Conservation (phyloP, 2,797 vertebrate species). For the Catamblyrhynchus diadema region DNA sequence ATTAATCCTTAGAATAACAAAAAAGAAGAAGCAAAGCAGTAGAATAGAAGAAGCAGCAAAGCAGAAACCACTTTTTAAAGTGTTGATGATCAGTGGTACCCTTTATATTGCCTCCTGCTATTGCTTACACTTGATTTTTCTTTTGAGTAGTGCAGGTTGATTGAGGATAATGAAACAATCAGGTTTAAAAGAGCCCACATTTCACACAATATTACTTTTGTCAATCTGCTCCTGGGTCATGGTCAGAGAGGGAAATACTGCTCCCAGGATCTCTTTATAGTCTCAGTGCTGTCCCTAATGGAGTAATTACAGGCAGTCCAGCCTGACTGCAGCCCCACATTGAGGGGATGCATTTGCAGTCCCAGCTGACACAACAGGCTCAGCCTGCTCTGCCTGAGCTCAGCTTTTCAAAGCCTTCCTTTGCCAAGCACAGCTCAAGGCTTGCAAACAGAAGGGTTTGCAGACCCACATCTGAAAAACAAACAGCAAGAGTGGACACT, state of each 20-base stretch:
- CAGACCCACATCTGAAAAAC: background rate
- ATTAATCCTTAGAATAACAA: background rate
- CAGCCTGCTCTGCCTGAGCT: background rate
- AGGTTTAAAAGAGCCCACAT: background rate
- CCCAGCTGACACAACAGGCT: background rate
- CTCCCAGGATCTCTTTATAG: background rate
- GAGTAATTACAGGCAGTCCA: background rate
- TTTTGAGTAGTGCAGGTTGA: background rate
- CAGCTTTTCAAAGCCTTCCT: background rate
- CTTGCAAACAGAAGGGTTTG: background rate
- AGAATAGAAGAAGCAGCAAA: background rate
- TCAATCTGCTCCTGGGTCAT: background rate
- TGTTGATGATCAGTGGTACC: background rate
- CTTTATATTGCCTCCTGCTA: background rate
- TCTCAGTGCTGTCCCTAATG: background rate
- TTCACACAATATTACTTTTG: background rate
- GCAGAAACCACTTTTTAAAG: background rate
- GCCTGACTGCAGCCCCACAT: background rate
- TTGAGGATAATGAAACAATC: background rate
- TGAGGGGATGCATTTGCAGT: background rate
- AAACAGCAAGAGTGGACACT: accelerated
- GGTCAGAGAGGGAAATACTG: background rate
- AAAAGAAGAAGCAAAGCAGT: background rate
- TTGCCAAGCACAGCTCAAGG: background rate
- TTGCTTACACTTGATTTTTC: background rate